Conservation (phyloP, 2,113 vertebrate genomes). For the Oncorhynchus kisutch region DNA sequence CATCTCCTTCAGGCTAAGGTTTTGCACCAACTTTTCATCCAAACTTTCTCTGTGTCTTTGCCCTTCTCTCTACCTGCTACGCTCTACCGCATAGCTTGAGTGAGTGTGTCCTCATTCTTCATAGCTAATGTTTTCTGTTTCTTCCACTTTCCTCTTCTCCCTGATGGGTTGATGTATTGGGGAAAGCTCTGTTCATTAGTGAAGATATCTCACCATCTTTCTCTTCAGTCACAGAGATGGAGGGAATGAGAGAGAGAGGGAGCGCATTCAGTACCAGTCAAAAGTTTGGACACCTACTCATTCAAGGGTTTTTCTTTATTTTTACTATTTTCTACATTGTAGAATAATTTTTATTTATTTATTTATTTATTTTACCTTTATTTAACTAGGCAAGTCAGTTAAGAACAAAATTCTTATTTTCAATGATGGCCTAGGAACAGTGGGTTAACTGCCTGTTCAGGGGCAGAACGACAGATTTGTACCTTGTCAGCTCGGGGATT, state of each 20-base stretch:
- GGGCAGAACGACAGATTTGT: no score
- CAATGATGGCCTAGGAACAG: no score
- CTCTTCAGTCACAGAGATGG: slow-evolving; percentile 6
- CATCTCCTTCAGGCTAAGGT: slow-evolving; percentile 22
- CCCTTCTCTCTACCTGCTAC: neutral
- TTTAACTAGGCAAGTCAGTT: no score
- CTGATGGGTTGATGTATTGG: slow-evolving; percentile 15
- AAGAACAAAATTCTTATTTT: no score
- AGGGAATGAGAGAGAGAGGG: neutral
- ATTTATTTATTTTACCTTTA: no score
- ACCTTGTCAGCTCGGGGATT: no score
- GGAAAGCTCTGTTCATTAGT: slow-evolving; percentile 33
- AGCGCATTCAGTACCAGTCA: neutral
- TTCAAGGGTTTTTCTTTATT: no score
- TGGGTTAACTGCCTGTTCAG: no score
- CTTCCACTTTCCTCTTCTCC: slow-evolving; percentile 32
- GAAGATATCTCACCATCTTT: slow-evolving; percentile 24
- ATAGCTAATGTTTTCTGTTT: slow-evolving; percentile 13
- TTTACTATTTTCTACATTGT: no score
- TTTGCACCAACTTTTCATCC: neutral
- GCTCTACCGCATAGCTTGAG: neutral
- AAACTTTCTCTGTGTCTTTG: slow-evolving; percentile 3
- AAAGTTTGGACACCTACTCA: no score
- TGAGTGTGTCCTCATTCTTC: neutral
- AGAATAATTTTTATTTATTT: no score